Base-by-base conservation (phyloP, 2,113 vertebrate genomes). In the Haliaeetus leucogaster region DNA sequence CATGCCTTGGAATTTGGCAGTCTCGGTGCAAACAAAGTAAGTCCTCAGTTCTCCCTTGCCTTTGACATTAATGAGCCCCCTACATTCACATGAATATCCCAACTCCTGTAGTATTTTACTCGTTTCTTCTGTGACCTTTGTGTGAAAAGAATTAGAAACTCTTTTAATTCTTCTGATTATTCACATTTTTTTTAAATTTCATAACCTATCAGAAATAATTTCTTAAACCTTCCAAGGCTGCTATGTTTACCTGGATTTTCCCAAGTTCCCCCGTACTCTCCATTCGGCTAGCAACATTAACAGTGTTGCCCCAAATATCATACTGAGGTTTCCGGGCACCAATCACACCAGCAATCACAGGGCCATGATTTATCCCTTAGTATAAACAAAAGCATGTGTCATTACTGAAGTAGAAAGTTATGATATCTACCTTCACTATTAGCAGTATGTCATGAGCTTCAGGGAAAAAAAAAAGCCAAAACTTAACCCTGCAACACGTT, bases 311-410 rank as follows among this genome's bases (percentile, higher is more conserved):
- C 99, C 99, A 99, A 21, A 99, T 99, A 84, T 99, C 99, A 2
- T 99, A 99, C 96, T 99, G 99, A 38, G 99, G 99, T 43, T 99
- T 99, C 45, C 99, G 98, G n/a, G 99, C 99, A 32, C 99, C 99
- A 3, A 99, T 99, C 82, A 99, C 99, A 18, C 99, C 99, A 9
- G 99, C 99, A 25, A 99, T 99, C 80, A 99, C 99, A 2, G 99
- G 99, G 55, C 99, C 99, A 0, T 99, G 98, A 93, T 99, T 99
- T 90, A 99, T 99, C 23, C 99, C 99, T 99, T 61, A 22, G 94
- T 9, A 59, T 4, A 78, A 63, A 93, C 58, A 94, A 68, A 79
- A 80, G 48, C 34, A 66, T 2, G 2, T 45, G 26, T 71, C 42
- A 42, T 38, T 74, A 34, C 80, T 47, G 13, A 62, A 55, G 25